Conservation (phyloP, 2,797 vertebrate species). For the Betta splendens region DNA sequence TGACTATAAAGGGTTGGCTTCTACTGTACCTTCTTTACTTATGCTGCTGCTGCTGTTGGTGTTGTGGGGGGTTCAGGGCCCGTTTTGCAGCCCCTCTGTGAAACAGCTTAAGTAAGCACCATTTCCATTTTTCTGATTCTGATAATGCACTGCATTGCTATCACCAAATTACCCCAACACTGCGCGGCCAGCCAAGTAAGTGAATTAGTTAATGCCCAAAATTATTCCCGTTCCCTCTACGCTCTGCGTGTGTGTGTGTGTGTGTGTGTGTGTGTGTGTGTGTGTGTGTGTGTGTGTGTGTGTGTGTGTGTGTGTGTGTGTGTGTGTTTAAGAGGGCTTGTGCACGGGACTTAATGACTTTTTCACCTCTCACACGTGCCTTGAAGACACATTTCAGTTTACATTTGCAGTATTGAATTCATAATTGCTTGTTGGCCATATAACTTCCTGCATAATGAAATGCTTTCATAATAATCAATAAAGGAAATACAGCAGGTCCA, state of each 20-base stretch:
- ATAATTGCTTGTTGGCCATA: slow-evolving; percentile 80
- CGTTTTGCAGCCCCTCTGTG: slow-evolving; percentile 25
- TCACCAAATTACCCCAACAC: slow-evolving; percentile 69
- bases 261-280: slow-evolving; percentile 27
- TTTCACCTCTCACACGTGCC: slow-evolving; percentile 56
- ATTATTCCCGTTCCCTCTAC: slow-evolving; percentile 36
- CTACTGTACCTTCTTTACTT: neutral
- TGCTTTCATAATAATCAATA: slow-evolving; percentile 80
- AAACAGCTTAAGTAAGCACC: slow-evolving; percentile 49
- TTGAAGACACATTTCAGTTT: slow-evolving; percentile 75
- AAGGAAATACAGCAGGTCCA: slow-evolving; percentile 76
- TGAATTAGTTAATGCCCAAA: slow-evolving; percentile 72
- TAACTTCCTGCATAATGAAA: slow-evolving; percentile 79
- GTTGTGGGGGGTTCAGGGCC: neutral
- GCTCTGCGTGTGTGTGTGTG: slow-evolving; percentile 24
- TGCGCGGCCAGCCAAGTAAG: slow-evolving; percentile 59
- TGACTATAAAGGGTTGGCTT: too few relatives aligned
- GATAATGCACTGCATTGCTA: slow-evolving; percentile 71
- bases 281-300: slow-evolving; percentile 24
- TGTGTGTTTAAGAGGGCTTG: slow-evolving; percentile 21
- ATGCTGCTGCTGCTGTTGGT: slow-evolving; percentile 2
- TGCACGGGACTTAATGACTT: slow-evolving; percentile 55
- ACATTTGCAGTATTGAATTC: slow-evolving; percentile 77
- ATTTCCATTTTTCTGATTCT: slow-evolving; percentile 75
- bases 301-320: slow-evolving; percentile 22